Evolutionary conservation across 2,113 vertebrate species (phyloP), one percentile per base, ranked within the genome.

Genomic region (Girardinichthys multiradiatus): DNA sequence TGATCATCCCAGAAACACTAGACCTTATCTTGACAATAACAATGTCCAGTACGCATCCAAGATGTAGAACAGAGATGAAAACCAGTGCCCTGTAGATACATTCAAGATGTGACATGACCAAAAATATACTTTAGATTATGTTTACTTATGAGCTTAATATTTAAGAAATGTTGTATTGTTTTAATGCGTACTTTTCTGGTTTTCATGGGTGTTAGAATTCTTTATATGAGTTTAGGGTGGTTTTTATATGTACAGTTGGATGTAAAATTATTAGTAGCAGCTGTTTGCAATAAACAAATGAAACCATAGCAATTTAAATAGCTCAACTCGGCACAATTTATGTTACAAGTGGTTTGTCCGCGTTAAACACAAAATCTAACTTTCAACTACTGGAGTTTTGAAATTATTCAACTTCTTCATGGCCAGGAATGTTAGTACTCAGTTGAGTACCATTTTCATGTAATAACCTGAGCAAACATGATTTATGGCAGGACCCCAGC

Each of bases 21-120:
- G 21, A 61, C 33, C 72, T 77, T 66, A 82, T 80, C 71, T 74
- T 33, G 76, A 85, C 71, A 75, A 35, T 45, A 71, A 73, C 58
- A 35, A 42, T 15, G 4, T 14, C 61, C 69, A 67, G 51, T 48
- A 78, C 70, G 76, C 78, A 68, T 70, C 60, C 58, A 68, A 77
- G 14, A 13, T 3, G n/a, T 14, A 19, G 21, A 68, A 70, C 78
- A 74, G 61, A 80, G 72, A 75, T 66, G 74, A 79, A 30, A 79
- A 66, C 67, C 45, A 69, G 28, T 71, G 19, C 30, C 57, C 61
- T 26, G 72, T 64, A 39, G 64, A 79, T 39, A 77, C 69, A 65
- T n/a, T 35, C 31, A 33, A 33, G 30, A 74, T 57, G 35, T 60
- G 37, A 33, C 17, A 33, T 57, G 4, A 60, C 63, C 61, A 57